Conservation (phyloP, 92 coral and sea anemone genomes). For the Scolanthus callimorphus region DNA sequence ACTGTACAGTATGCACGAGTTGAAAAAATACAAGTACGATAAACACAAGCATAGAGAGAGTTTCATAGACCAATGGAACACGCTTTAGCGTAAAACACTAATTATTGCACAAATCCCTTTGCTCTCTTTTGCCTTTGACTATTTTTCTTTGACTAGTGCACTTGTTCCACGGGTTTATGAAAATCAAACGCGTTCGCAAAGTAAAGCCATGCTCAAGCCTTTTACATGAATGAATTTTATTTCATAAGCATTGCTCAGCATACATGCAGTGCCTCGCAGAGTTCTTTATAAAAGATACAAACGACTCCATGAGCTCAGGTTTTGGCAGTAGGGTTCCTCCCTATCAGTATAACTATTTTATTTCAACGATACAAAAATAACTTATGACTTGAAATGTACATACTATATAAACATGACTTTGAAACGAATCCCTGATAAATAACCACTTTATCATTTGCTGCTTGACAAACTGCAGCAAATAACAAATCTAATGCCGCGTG, state of each 20-base stretch:
- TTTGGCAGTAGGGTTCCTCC: conserved; percentile 1
- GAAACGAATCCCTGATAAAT: no score
- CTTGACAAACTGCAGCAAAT: conserved; percentile 19
- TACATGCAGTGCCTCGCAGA: conserved; percentile 3
- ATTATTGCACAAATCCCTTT: no score
- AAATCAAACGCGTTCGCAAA: no score
- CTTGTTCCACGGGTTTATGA: no score
- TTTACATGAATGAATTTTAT: neutral
- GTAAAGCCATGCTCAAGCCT: neutral
- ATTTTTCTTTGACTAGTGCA: no score
- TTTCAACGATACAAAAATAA: conserved; percentile 53
- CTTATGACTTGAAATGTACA: conserved; percentile 48
- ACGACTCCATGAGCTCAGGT: conserved; percentile 43
- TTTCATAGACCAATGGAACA: no score
- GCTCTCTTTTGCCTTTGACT: no score
- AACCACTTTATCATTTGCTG: no score
- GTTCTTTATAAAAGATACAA: conserved; percentile 84
- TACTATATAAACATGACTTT: conserved; percentile 1
- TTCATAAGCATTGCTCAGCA: conserved; percentile 5
- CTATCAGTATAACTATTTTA: conserved; percentile 4
- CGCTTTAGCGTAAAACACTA: no score
- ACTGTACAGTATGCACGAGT: no score
- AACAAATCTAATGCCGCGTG: conserved; percentile 11
- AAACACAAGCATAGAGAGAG: no score
- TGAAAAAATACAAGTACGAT: no score